Evolutionary conservation across 2,113 vertebrate genomes (phyloP), one percentile per base, ranked within the genome.

Genomic region (Limnothrissa miodon): DNA sequence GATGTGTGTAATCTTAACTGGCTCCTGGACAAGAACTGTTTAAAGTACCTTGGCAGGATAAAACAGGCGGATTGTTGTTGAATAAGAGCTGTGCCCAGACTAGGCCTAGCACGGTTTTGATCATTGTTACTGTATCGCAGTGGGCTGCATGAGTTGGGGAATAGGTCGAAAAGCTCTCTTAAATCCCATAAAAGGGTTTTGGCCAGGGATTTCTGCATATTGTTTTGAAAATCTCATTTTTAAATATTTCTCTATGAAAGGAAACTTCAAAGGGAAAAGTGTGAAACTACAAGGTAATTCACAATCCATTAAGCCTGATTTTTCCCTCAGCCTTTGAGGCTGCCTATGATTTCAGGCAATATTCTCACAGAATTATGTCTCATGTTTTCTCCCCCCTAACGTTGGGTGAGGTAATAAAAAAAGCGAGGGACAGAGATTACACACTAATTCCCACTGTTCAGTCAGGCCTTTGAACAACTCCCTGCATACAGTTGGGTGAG

Each of bases 271-370:
- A 88, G 89, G 87, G 53, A 89, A 88, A 82, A 82, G 79, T 89
- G 80, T 42, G 79, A 87, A 86, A 87, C 86, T 88, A 85, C 89
- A 92, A 91, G 89, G 89, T 90, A 89, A 89, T 92, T 88, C 83
- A 83, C 90, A 91, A 90, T 86, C 85, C 86, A 91, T 92, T 92
- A 89, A 92, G 90, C 88, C 85, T 83, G 85, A 89, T 91, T 90
- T 92, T 85, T 89, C 87, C 33, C 87, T 81, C 85, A 86, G 88
- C 88, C 85, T 90, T 87, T 62, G 42, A 88, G 84, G 70, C 83
- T 86, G 84, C 79, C 83, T 85, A 74, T 81, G 86, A 93, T 92
- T 90, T 86, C 74, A 89, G 82, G 79, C 84, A 13, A 21, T 78
- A 82, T 85, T 86, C 39, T 46, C 48, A 70, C 84, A 81, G 81